Evolutionary conservation across 2,888 invertebrate genomes (phyloP), one percentile per base, ranked within the genome.

Genomic region (Cybosia mesomella): DNA sequence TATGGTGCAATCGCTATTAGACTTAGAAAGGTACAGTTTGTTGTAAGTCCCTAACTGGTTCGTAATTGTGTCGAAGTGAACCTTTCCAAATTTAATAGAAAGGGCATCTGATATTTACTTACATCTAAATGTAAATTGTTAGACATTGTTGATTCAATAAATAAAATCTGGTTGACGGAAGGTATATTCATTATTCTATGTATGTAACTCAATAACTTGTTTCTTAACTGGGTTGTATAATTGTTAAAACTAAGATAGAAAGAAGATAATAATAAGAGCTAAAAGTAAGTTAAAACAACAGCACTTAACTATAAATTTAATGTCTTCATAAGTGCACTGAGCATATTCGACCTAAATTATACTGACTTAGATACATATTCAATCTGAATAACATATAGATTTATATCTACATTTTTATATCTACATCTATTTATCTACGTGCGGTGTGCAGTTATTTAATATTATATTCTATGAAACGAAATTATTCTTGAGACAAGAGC

Each of bases 1-100:
- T 59, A 61, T 82, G 80, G 71, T 74, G 82, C 78, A 80, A 79
- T 15, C 54, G 32, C 59, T 77, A 70, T 70, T 66, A 55, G 57
- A 72, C 82, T 75, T 74, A 74, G 74, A 77, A 77, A 75, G 72
- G 74, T 60, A 57, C 7, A 13, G 55, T 67, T 71, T 73, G 68
- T 73, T 68, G 65, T 79, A 68, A 75, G 57, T 39, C 54, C 55
- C 61, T 66, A 69, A 62, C 61, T 71, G 60, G 71, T 61, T 66
- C 24, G 57, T 69, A 72, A 75, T 68, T 64, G 67, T 74, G 68
- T 60, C 53, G 24, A 53, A 69, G 43, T 43, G 59, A 22, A 10
- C 21, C 22, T 8, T 64, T 34, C 55, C 24, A 7, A 55, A 2
- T 55, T 28, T 18, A 5, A 2, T 15, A 4, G 3, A 24, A 24